Percentiles rank a stretch among this genome's conserved stretches.
Conservation (phyloP, 1,140 invertebrate species). For the Drosophila dunni region DNA sequence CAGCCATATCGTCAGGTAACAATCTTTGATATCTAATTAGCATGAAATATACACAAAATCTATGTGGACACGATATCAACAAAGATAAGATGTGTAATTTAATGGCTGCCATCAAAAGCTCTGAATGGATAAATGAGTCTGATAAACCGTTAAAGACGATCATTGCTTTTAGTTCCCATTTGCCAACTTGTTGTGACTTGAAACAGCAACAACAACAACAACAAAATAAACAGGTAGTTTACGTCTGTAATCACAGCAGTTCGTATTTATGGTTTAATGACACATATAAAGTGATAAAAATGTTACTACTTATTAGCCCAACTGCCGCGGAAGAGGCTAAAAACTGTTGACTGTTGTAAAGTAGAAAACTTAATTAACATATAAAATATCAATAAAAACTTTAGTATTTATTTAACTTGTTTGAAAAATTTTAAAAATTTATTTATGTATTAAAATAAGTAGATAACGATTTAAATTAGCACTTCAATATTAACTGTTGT, state of each 20-base stretch:
- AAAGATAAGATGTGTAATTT: slow-evolving; percentile 69
- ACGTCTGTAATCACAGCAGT: slow-evolving; percentile 19
- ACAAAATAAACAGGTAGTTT: slow-evolving; percentile 16
- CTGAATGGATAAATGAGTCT: slow-evolving; percentile 27
- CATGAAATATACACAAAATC: slow-evolving; percentile 68
- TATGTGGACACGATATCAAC: slow-evolving; percentile 25
- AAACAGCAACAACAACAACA: neutral
- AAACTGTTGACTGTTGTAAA: neutral
- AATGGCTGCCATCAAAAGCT: slow-evolving; percentile 49
- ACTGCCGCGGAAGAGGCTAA: no score
- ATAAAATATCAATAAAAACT: neutral
- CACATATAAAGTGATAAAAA: slow-evolving; percentile 23
- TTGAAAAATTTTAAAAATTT: neutral
- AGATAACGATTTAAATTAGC: no score
- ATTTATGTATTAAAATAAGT: neutral
- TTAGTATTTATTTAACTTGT: slow-evolving; percentile 12
- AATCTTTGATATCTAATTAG: slow-evolving; percentile 72
- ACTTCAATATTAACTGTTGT: no score
- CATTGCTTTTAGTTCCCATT: slow-evolving; percentile 53
- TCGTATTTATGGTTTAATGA: slow-evolving; percentile 31
- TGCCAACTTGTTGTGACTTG: slow-evolving; percentile 4
- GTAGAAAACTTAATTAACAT: neutral
- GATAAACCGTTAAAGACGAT: slow-evolving; percentile 51
- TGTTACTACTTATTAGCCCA: neutral
- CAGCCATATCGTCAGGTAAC: slow-evolving; percentile 59